These are phyloP conservation scores for Brachyrhaphis roseni DNA, from an alignment of 2,797 vertebrate genomes.

Conservation along the genomic window DNA sequence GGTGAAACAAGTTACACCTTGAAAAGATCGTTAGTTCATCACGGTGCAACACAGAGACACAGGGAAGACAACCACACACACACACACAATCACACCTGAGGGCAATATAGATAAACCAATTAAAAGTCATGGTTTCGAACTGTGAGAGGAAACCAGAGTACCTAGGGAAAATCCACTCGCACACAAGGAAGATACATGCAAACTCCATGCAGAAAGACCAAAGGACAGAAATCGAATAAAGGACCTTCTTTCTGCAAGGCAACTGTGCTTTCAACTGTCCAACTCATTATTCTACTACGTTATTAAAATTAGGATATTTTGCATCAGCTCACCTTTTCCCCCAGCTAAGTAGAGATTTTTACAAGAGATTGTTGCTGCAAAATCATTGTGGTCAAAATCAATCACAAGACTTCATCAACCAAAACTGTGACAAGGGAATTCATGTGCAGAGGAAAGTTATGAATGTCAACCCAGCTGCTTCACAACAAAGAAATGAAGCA, in stretches of 20 bases:
- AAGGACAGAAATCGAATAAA: background rate
- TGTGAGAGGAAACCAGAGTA: background rate
- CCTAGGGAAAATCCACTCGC: background rate
- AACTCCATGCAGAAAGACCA: background rate
- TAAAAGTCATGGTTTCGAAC: background rate
- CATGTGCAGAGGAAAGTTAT: background rate
- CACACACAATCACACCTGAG: background rate
- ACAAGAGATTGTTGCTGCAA: background rate
- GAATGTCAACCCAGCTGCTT: background rate
- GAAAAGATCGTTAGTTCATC: background rate
- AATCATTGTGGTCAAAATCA: background rate
- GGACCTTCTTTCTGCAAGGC: background rate
- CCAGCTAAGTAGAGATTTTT: background rate
- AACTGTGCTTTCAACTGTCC: background rate
- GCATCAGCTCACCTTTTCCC: background rate
- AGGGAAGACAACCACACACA: background rate
- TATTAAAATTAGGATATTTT: background rate
- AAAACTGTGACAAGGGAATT: background rate
- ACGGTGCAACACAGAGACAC: background rate
- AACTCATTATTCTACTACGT: background rate
- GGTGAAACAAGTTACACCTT: background rate
- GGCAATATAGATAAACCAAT: background rate
- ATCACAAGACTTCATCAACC: too few relatives aligned
- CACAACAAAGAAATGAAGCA: background rate
- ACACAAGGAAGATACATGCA: background rate